phyloP scores from a whole-genome alignment of 2,797 vertebrate genomes.

The Neoniphon sammara region DNA sequence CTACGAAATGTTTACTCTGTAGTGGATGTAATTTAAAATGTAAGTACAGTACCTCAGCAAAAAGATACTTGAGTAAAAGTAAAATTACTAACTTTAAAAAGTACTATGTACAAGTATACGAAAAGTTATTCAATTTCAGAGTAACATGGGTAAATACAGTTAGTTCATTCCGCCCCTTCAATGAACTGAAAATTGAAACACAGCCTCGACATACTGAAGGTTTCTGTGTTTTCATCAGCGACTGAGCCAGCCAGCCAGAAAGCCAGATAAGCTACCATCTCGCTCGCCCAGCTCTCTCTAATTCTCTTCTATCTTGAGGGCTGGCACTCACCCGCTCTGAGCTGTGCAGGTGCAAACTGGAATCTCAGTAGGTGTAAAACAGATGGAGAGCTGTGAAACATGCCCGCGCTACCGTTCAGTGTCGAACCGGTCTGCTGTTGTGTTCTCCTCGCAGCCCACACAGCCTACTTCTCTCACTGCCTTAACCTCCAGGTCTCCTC shows the following conservation, averaged over 20 bases:
- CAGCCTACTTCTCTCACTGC: slow-evolving; percentile 6
- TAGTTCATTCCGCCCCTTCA: no score
- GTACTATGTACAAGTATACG: no score
- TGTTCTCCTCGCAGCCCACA: slow-evolving; percentile 2
- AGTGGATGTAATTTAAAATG: no score
- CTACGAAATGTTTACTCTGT: no score
- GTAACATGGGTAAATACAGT: no score
- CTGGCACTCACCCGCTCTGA: slow-evolving; percentile 1
- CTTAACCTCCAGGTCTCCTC: slow-evolving; percentile 5
- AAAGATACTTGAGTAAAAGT: no score
- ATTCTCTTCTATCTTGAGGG: slow-evolving; percentile 16
- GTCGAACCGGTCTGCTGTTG: slow-evolving; percentile 20
- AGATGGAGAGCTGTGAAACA: slow-evolving; percentile 29
- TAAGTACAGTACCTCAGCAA: no score
- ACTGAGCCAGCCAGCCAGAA: slow-evolving; percentile 9
- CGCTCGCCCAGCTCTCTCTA: neutral
- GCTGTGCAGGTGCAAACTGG: slow-evolving; percentile 32
- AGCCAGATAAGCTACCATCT: slow-evolving; percentile 10
- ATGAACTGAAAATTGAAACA: slow-evolving; percentile 2
- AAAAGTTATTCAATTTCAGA: no score
- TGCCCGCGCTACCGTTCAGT: slow-evolving; percentile 8
- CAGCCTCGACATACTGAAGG: slow-evolving; percentile 9
- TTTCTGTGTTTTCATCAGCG: slow-evolving; percentile 34
- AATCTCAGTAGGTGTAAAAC: slow-evolving; percentile 40
- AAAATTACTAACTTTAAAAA: neutral